These are phyloP conservation scores for Pemphredon lugubris DNA, from an alignment of 2,888 invertebrate genomes.

Conservation along the genomic window DNA sequence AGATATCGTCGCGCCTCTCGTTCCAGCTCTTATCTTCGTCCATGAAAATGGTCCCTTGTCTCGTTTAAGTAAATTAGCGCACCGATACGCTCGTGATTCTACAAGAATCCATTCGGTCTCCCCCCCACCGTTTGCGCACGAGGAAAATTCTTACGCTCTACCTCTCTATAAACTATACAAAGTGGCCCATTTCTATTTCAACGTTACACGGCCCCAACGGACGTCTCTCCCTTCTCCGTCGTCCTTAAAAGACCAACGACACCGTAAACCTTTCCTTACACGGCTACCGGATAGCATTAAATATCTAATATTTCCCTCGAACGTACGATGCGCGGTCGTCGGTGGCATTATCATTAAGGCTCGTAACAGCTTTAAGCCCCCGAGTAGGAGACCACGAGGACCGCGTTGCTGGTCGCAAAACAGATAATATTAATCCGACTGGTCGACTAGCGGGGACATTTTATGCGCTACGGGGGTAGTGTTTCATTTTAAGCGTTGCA, in stretches of 20 bases:
- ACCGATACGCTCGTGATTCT: no score
- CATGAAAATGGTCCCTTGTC: no score
- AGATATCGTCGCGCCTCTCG: no score
- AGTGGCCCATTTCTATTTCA: no score
- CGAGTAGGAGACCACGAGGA: not conserved
- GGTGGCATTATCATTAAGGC: constrained; percentile 45
- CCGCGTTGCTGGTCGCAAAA: not conserved
- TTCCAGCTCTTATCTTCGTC: no score
- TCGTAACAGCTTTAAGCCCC: constrained; percentile 23
- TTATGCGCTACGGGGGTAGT: constrained; percentile 25
- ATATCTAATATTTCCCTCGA: constrained; percentile 19
- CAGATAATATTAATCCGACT: constrained; percentile 39
- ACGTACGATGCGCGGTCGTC: not conserved
- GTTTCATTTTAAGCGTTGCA: constrained; percentile 30
- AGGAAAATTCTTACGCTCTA: no score
- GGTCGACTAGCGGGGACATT: constrained; percentile 21
- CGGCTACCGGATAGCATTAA: constrained; percentile 47
- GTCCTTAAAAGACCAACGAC: constrained; percentile 12
- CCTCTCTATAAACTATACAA: no score
- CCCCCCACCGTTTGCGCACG: no score
- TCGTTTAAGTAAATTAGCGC: no score
- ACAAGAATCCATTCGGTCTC: no score
- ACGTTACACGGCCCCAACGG: no score
- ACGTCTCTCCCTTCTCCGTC: no score
- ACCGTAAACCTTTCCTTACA: constrained; percentile 18